These are phyloP conservation scores for Champsocephalus esox DNA, from an alignment of 2,797 vertebrate species.

Conservation along the genomic window DNA sequence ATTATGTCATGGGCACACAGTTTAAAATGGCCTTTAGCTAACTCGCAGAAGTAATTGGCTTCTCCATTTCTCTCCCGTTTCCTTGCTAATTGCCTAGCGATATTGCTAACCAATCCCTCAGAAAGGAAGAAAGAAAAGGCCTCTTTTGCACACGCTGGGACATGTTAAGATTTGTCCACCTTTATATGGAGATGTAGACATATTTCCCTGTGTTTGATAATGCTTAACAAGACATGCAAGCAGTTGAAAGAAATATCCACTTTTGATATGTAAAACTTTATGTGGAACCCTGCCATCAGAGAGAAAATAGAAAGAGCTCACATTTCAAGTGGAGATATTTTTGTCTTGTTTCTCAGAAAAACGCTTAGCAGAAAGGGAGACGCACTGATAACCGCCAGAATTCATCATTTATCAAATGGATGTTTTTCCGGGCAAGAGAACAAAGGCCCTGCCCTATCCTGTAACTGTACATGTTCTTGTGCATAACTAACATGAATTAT, in stretches of 20 bases:
- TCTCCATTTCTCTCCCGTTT: constrained; percentile 89
- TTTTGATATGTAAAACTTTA: constrained; percentile 80
- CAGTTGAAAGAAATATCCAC: constrained; percentile 71
- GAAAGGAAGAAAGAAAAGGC: constrained; percentile 82
- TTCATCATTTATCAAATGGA: constrained; percentile 30
- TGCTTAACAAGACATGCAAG: constrained; percentile 72
- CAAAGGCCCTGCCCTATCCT: constrained; percentile 17
- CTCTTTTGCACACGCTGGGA: constrained; percentile 78
- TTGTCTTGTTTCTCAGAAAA: constrained; percentile 69
- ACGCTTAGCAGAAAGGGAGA: constrained; percentile 47
- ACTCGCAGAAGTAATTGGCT: constrained; percentile 90
- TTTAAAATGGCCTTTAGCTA: constrained; percentile 93
- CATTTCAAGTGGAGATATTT: constrained; percentile 75
- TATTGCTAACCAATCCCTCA: constrained; percentile 85
- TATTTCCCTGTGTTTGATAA: constrained; percentile 76
- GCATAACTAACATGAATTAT: background rate
- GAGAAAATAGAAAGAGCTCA: constrained; percentile 73
- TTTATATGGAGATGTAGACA: constrained; percentile 72
- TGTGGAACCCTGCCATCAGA: constrained; percentile 65
- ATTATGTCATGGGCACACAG: constrained; percentile 93
- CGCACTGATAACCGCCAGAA: constrained; percentile 37
- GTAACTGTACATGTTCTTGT: constrained; percentile 3
- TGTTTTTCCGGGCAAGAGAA: constrained; percentile 29
- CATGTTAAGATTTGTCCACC: constrained; percentile 76
- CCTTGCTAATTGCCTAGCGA: constrained; percentile 88